Conservation (phyloP, 1,140 invertebrate species). For the Heliconius hermathena region DNA sequence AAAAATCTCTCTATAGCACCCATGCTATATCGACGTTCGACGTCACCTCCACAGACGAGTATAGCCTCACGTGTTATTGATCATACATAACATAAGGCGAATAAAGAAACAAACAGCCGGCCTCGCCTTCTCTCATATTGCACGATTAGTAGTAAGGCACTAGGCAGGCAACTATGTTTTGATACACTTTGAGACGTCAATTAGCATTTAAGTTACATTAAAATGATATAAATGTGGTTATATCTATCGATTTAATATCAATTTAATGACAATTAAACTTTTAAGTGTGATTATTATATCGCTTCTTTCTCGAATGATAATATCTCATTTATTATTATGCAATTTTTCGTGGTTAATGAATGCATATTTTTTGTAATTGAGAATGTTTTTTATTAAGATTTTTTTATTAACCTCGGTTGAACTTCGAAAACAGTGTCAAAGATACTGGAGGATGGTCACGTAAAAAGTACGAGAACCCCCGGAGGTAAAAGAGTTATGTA, state of each 20-base stretch:
- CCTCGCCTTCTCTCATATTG: conserved; percentile 2
- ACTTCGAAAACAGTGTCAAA: too few relatives aligned
- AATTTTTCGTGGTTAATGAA: too few relatives aligned
- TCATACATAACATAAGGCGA: conserved; percentile 18
- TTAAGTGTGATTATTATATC: too few relatives aligned
- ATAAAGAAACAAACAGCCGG: conserved; percentile 5
- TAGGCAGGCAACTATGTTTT: neutral
- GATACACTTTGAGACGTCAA: neutral
- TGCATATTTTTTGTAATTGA: too few relatives aligned
- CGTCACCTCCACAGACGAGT: conserved; percentile 3
- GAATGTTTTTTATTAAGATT: too few relatives aligned
- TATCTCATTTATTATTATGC: too few relatives aligned
- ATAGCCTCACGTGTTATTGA: conserved; percentile 18
- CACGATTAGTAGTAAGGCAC: neutral
- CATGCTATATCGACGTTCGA: neutral
- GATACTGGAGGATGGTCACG: too few relatives aligned
- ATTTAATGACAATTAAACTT: neutral
- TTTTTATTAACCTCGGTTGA: too few relatives aligned
- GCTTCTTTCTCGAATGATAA: too few relatives aligned
- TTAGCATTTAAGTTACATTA: neutral
- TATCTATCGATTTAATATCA: neutral
- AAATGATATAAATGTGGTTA: too few relatives aligned
- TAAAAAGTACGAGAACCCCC: too few relatives aligned
- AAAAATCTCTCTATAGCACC: neutral
- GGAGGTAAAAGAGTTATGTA: too few relatives aligned